Evolutionary conservation across 2,797 vertebrate species (phyloP), one percentile per base, ranked within the genome.

Genomic region (Etheostoma perlongum): DNA sequence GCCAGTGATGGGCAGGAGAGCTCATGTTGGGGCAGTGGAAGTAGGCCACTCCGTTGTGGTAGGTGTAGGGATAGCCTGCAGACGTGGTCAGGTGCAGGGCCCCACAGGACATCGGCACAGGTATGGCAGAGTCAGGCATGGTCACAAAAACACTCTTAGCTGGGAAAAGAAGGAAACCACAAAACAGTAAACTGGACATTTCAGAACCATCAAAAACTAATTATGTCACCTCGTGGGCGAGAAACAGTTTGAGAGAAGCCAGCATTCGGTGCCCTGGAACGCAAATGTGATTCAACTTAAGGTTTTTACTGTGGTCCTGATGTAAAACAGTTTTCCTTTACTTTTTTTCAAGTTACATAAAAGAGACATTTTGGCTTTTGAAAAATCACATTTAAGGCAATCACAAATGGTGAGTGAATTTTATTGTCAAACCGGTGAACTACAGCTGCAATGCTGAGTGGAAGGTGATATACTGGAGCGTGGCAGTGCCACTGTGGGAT

Each of bases 1-100:
- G 92, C 95, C 96, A 96, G 16, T 93, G 89, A 21, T 94, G 92
- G 1, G 86, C 80, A 65, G 92, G 74, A 46, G 94, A 88, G 82
- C 83, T 79, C 67, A 91, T 84, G 72, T 93, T 95, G 48, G 95
- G 90, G 15, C 88, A 90, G 77, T 94, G 94, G 93, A 97, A 97
- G 87, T 97, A 97, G 81, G 96, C 96, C 84, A 96, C 92, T 58
- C 96, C 96, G 18, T 97, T 96, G 88, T 96, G 94, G 78, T 95
- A 97, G 79, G 95, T 93, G 61, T 96, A 97, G 5, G 96, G 96
- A 79, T 91, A 94, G 8, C 96, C 96, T 53, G 94, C 95, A 18
- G 96, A 92, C 55, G 96, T 96, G 49, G 96, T 96, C 48, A 96
- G 83, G 83, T 94, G 94, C 90, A 94, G 90, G 23, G 95, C 88